These are phyloP conservation scores for Alouatta palliata DNA, from an alignment of 2,113 vertebrate species.

Conservation along the genomic window DNA sequence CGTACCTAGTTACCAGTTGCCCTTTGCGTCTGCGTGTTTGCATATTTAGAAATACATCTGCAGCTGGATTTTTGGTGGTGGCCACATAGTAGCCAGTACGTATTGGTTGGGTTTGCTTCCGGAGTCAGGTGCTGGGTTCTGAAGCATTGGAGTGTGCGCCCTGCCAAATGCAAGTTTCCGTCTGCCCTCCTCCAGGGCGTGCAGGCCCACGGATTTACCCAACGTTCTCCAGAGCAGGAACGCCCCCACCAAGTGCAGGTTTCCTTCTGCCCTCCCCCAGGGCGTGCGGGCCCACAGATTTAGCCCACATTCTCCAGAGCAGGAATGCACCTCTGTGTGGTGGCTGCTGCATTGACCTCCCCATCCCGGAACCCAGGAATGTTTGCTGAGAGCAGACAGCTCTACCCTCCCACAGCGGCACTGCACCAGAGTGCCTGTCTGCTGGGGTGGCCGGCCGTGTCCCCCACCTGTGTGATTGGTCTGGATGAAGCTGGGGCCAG, in stretches of 20 bases:
- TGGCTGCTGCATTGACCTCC: background rate
- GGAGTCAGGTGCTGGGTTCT: slow-evolving; percentile 23
- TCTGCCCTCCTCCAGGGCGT: background rate
- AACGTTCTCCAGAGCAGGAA: background rate
- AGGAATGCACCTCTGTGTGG: background rate
- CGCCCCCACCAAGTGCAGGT: background rate
- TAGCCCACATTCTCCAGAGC: no score
- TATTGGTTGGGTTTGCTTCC: slow-evolving; percentile 53
- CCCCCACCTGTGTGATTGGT: accelerated
- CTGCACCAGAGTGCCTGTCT: background rate
- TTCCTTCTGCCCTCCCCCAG: no score
- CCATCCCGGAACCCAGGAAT: background rate
- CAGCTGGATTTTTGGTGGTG: background rate
- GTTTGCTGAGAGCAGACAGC: background rate
- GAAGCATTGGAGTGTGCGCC: background rate
- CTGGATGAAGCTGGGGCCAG: background rate
- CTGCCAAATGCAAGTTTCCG: background rate
- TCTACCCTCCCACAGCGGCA: accelerated
- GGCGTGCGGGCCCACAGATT: no score
- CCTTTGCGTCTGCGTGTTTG: background rate
- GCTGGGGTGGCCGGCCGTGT: background rate
- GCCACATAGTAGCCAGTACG: background rate
- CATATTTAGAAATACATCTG: slow-evolving; percentile 46
- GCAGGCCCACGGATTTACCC: background rate
- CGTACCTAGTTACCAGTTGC: background rate